Conservation (phyloP, 2,888 invertebrate genomes). For the Lasioglossum leucozonium region DNA sequence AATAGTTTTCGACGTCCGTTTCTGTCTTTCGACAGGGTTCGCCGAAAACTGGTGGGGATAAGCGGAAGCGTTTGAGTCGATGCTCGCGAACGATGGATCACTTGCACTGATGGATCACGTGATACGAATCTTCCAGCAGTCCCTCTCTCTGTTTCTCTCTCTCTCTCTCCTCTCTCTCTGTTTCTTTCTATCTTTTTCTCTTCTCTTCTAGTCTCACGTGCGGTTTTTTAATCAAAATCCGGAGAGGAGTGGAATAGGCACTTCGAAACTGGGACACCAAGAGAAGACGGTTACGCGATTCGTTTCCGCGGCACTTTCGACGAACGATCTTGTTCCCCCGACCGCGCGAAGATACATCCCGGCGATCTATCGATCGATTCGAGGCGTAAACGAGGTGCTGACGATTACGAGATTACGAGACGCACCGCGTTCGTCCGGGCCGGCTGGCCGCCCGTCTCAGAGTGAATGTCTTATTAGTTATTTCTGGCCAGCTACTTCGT, state of each 20-base stretch:
- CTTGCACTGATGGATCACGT: constrained; percentile 34
- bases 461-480: constrained; percentile 85
- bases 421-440: constrained; percentile 84
- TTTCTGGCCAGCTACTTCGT: constrained; percentile 81
- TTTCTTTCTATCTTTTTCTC: not conserved
- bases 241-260: constrained; percentile 33
- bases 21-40: constrained; percentile 3
- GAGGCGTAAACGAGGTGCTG: constrained; percentile 51
- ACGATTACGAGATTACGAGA: constrained; percentile 72
- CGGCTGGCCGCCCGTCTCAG: constrained; percentile 84
- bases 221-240: constrained; percentile 12
- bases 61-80: constrained; percentile 5
- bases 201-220: not conserved
- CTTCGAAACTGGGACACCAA: constrained; percentile 59
- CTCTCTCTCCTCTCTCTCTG: not conserved
- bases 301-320: constrained; percentile 38
- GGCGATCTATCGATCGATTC: constrained; percentile 9
- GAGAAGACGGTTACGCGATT: constrained; percentile 23
- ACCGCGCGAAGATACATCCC: constrained; percentile 18
- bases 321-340: constrained; percentile 14
- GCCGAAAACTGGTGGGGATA: not conserved
- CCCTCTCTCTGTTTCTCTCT: constrained; percentile 18
- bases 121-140: constrained; percentile 10
- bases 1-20: constrained; percentile 25
- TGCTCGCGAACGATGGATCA: constrained; percentile 31